A percentile compares a stretch with the other conserved stretches of the same genome.
Evolutionary conservation across 2,797 vertebrate species (phyloP).

Genomic region (Helarctos malayanus): DNA sequence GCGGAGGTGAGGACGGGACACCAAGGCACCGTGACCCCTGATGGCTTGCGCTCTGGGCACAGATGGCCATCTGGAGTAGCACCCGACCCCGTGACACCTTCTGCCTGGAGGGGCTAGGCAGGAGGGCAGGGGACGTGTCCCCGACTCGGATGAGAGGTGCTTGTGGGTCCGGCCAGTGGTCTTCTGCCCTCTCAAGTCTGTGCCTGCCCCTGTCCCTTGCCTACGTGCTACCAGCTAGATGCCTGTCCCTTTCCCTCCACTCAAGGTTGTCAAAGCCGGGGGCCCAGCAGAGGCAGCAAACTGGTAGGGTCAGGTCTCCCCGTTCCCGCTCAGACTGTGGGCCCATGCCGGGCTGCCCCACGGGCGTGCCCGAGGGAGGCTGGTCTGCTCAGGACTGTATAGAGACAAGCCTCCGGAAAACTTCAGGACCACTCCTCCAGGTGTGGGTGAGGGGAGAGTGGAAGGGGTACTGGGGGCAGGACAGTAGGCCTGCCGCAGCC

Average conservation of each 20-base stretch:
- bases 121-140: neutral
- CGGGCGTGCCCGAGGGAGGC: rapidly evolving
- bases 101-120: neutral
- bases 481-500: neutral
- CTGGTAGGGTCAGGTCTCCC: neutral
- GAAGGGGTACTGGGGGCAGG: neutral
- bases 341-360: rapidly evolving
- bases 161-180: neutral
- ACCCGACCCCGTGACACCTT: neutral
- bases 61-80: neutral
- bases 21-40: neutral
- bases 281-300: neutral
- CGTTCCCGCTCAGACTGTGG: neutral
- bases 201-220: neutral
- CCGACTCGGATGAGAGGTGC: neutral
- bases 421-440: neutral
- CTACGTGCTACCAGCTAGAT: neutral
- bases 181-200: neutral
- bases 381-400: neutral
- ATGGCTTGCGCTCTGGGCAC: neutral
- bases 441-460: too few relatives aligned
- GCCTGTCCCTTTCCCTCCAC: neutral
- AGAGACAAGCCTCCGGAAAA: neutral
- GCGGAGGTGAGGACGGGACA: neutral
- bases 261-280: neutral